Evolutionary conservation across 2,888 invertebrate species (phyloP).

Genomic region (Muschampia plurimacula): DNA sequence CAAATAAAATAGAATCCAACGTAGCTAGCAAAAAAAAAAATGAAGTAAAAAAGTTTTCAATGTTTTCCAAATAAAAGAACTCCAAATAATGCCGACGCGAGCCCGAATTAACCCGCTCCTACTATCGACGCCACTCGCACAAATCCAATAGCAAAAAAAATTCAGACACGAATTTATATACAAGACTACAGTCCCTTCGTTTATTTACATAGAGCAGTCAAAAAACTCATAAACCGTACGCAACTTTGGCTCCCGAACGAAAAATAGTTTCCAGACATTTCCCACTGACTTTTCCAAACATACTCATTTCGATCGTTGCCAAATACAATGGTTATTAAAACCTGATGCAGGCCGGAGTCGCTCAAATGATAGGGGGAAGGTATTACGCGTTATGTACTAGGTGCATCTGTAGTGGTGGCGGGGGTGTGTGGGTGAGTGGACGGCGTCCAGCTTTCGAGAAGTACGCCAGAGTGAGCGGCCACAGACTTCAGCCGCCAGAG

Average conservation of each 20-base stretch:
- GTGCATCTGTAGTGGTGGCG: constrained; percentile 35
- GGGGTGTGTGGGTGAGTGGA: constrained; percentile 67
- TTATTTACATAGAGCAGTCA: constrained; percentile 42
- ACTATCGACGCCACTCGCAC: constrained; percentile 38
- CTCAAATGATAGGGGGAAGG: constrained; percentile 70
- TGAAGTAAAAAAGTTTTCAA: constrained; percentile 36
- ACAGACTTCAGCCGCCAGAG: constrained; percentile 60
- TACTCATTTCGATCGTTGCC: constrained; percentile 83
- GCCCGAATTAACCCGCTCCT: constrained; percentile 35
- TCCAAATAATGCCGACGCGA: constrained; percentile 37
- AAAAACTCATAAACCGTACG: constrained; percentile 54
- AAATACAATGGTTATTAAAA: constrained; percentile 86
- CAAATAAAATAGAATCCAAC: constrained; percentile 12
- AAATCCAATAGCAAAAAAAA: constrained; percentile 39
- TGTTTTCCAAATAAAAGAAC: constrained; percentile 38
- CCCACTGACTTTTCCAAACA: constrained; percentile 64
- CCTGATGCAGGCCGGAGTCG: constrained; percentile 62
- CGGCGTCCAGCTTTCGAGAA: constrained; percentile 78
- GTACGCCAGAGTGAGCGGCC: constrained; percentile 70
- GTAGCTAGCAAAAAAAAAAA: constrained; percentile 27
- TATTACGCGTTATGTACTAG: constrained; percentile 55
- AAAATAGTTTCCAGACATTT: constrained; percentile 73
- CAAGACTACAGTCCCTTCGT: constrained; percentile 39
- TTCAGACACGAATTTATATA: constrained; percentile 37
- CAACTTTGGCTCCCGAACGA: constrained; percentile 54